phyloP scores from a whole-genome alignment of 2,797 vertebrate genomes.

The Coccyzus lansbergi region DNA sequence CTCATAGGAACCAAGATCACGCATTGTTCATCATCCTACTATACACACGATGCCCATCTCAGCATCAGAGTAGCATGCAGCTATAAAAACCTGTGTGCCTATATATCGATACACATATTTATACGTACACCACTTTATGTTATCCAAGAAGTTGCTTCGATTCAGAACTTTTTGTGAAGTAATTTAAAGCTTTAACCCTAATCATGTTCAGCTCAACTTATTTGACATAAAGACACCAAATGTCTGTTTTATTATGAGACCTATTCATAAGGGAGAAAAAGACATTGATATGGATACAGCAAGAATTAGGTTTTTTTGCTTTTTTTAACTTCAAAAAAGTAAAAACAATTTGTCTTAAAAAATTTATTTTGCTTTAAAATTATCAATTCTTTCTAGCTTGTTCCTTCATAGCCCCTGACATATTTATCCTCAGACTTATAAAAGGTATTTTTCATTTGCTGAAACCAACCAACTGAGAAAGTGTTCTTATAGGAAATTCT shows the following conservation, averaged over 20 bases:
- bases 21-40: not conserved
- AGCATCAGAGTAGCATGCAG: not conserved
- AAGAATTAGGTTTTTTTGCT: not conserved
- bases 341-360: not conserved
- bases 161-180: not conserved
- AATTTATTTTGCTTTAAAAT: not conserved
- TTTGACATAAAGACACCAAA: not conserved
- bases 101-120: too few species aligned
- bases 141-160: not conserved
- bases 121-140: not conserved
- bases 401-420: not conserved
- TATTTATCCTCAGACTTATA: not conserved
- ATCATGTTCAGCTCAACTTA: not conserved
- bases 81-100: not conserved
- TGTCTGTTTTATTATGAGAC: not conserved
- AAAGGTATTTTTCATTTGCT: not conserved
- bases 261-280: not conserved
- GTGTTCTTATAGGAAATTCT: not conserved
- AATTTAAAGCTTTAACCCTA: not conserved
- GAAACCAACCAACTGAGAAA: not conserved
- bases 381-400: rapidly evolving
- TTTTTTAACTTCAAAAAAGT: not conserved
- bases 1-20: not conserved
- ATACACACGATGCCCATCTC: not conserved
- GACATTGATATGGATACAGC: rapidly evolving